Evolutionary conservation across 2,113 vertebrate genomes (phyloP), one percentile per base, ranked within the genome.

Genomic region (Hassar affinis): DNA sequence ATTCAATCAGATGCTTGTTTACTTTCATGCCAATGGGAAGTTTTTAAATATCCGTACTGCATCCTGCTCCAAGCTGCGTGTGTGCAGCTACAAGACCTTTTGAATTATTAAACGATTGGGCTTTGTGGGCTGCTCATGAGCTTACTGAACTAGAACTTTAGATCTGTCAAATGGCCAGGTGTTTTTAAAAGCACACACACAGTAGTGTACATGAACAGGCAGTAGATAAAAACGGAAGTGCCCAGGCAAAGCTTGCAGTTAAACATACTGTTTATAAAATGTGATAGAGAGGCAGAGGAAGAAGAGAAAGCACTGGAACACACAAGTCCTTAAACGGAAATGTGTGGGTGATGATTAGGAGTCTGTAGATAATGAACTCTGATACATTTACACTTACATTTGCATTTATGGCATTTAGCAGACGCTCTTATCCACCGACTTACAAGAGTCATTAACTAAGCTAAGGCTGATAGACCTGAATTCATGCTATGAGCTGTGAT

Each of bases 101-200:
- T 80, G 47, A 68, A 80, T 80, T 68, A 80, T 80, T 68, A 68
- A 80, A 68, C 51, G 30, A 52, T 56, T n/a, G 22, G 30, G 62
- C 18, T 80, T 68, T 68, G 47, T 68, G 62, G 9, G 62, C 78
- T 35, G n/a, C 78, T 47, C 10, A 51, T 9, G 27, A 49, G 18
- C 59, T 79, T 11, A 64, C 57, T 52, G 79, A 80, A 52, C 47
- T 35, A 68, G 11, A 35, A 38, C 30, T 54, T 54, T 25, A 38
- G 49, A 51, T 54, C 62, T 33, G 51, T 33, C n/a, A n/a, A 20
- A 75, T 52, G 72, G 72, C 47, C 47, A 52, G 14, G 15, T 75
- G 18, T 75, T 4, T n/a, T 42, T 42, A 42, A 42, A 18, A n/a
- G 47, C 22, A 22, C 25, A 47, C 20, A 69, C 35, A 66, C 30